Percentiles rank a stretch among this genome's conserved stretches.
These are phyloP conservation scores for Ametastegia equiseti DNA, from an alignment of 2,888 invertebrate genomes.

Conservation along the genomic window DNA sequence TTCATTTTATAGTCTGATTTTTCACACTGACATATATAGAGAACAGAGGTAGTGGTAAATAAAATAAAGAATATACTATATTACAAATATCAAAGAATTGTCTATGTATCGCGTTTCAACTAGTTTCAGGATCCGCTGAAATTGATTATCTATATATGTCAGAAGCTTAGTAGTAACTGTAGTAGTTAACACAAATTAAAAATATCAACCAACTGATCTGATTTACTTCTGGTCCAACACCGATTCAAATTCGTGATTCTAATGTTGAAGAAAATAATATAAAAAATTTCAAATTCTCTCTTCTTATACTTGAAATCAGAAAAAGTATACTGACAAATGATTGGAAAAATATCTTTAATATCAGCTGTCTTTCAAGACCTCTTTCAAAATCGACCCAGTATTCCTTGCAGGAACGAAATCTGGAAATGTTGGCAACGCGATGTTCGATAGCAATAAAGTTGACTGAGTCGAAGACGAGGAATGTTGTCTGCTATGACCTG, in stretches of 20 bases:
- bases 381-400: constrained; percentile 81
- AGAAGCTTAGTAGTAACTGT: neutral
- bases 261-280: neutral
- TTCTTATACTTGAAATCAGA: neutral
- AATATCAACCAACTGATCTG: neutral
- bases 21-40: neutral
- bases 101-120: neutral
- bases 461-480: constrained; percentile 75
- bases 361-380: constrained; percentile 80
- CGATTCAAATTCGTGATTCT: neutral
- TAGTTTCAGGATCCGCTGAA: neutral
- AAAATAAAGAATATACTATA: neutral
- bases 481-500: constrained; percentile 71
- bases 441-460: constrained; percentile 77
- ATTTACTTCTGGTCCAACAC: neutral
- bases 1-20: neutral
- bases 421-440: constrained; percentile 79
- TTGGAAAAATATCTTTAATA: constrained; percentile 62
- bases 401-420: constrained; percentile 79
- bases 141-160: neutral
- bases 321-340: constrained; percentile 6
- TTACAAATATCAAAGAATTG: neutral
- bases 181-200: neutral
- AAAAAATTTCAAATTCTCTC: neutral
- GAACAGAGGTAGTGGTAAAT: neutral